Evolutionary conservation across 2,888 invertebrate genomes (phyloP).

Genomic region (Cryptocephalus moraei): DNA sequence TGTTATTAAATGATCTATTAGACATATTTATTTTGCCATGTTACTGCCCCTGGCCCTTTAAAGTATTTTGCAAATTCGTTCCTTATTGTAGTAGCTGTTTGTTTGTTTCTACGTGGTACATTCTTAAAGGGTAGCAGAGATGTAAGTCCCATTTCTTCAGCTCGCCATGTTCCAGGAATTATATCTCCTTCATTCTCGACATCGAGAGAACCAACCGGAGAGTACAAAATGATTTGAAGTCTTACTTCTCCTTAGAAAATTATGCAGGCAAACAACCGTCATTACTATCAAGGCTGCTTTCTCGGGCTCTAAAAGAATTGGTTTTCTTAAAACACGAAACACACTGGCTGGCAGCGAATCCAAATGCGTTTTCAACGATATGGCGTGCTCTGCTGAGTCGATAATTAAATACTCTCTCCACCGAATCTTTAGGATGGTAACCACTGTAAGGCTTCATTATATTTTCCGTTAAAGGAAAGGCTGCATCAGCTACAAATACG

Average conservation of each 20-base stretch:
- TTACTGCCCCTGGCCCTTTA: not conserved
- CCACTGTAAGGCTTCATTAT: constrained; percentile 8
- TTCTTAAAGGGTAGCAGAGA: constrained; percentile 3
- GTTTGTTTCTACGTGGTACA: constrained; percentile 1
- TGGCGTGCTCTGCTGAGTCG: no score
- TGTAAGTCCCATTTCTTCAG: constrained; percentile 1
- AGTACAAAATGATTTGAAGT: constrained; percentile 5
- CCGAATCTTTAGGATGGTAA: constrained; percentile 1
- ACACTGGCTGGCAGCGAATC: constrained; percentile 9
- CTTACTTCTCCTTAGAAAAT: constrained; percentile 11
- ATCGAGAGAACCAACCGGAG: no score
- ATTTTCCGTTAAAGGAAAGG: constrained; percentile 12
- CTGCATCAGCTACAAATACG: constrained; percentile 34
- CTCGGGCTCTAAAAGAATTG: constrained; percentile 12
- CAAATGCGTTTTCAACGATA: constrained; percentile 10
- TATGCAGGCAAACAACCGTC: constrained; percentile 7
- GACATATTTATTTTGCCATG: not conserved
- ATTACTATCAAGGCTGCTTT: constrained; percentile 6
- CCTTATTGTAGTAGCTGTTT: not conserved
- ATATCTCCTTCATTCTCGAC: no score
- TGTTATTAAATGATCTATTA: no score
- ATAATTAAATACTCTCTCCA: constrained; percentile 4
- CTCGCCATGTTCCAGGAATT: constrained; percentile 1
- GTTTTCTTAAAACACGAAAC: constrained; percentile 8
- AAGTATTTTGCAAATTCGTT: not conserved